phyloP scores from a whole-genome alignment of 2,888 invertebrate species.

The Sympetrum striolatum region DNA sequence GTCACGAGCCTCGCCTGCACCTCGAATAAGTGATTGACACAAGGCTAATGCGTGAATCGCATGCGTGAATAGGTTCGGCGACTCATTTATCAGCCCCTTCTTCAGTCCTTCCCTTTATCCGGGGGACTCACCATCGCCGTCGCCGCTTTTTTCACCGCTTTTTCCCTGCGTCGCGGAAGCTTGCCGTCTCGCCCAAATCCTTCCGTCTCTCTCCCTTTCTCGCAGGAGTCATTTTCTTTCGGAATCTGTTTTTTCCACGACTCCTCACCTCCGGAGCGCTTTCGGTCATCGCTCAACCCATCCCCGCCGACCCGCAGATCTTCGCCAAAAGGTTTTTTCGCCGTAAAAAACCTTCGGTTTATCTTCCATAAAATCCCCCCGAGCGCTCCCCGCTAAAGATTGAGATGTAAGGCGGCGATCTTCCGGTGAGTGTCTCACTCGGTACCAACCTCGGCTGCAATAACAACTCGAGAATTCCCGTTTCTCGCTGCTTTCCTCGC shows the following conservation, averaged over 20 bases:
- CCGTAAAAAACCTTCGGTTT: no score
- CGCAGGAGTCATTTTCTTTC: not conserved
- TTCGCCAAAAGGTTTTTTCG: not conserved
- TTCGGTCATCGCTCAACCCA: not conserved
- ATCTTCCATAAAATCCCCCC: no score
- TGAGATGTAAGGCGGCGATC: no score
- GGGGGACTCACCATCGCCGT: no score
- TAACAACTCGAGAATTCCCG: not conserved
- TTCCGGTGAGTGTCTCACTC: no score
- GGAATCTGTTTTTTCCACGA: not conserved
- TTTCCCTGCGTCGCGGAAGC: no score
- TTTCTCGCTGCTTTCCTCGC: not conserved
- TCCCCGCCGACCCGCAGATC: not conserved
- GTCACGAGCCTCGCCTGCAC: not conserved
- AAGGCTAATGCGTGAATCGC: slow-evolving; percentile 36
- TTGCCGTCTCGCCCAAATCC: not conserved
- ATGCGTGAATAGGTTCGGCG: slow-evolving; percentile 37
- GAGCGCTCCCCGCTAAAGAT: no score
- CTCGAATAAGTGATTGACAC: slow-evolving; percentile 41
- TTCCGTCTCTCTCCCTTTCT: not conserved
- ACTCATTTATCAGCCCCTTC: slow-evolving; percentile 36
- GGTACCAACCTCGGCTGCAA: not conserved
- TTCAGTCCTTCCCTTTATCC: not conserved
- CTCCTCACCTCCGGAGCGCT: not conserved
- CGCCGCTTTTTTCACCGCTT: not conserved